Evolutionary conservation across 2,888 invertebrate species (phyloP).

Genomic region (Tachystola acroxantha): DNA sequence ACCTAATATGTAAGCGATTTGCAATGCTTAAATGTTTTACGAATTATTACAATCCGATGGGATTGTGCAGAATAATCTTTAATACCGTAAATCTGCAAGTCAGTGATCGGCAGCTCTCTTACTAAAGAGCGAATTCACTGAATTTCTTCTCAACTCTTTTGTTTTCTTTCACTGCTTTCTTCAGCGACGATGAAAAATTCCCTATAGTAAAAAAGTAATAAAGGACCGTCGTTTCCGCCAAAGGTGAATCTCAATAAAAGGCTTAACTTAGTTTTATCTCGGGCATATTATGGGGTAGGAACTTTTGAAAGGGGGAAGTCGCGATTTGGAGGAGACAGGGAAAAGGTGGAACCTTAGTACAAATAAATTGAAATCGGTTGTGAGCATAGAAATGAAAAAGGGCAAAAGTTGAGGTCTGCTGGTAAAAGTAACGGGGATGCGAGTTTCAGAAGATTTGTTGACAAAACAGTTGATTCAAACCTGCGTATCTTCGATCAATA

Average conservation of each 20-base stretch:
- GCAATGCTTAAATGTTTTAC: too few relatives aligned
- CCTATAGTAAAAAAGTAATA: conserved; percentile 48
- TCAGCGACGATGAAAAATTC: conserved; percentile 38
- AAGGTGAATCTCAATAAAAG: conserved; percentile 59
- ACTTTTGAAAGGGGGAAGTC: conserved; percentile 66
- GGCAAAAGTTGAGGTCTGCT: too few relatives aligned
- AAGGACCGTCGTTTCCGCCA: conserved; percentile 40
- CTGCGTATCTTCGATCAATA: too few relatives aligned
- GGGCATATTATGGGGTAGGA: conserved; percentile 51
- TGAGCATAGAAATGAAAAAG: conserved; percentile 18
- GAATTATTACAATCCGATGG: too few relatives aligned
- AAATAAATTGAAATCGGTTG: conserved; percentile 53
- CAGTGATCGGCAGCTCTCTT: too few relatives aligned
- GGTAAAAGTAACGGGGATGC: too few relatives aligned
- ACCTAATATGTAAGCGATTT: too few relatives aligned
- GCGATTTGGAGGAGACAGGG: conserved; percentile 57
- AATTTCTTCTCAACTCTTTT: conserved; percentile 21
- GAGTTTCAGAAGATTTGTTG: too few relatives aligned
- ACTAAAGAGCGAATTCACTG: conserved; percentile 1
- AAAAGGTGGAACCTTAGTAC: conserved; percentile 62
- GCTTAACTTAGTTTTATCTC: conserved; percentile 37
- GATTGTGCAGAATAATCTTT: too few relatives aligned
- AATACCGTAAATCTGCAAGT: too few relatives aligned
- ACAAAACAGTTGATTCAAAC: too few relatives aligned
- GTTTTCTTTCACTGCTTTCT: conserved; percentile 29